phyloP scores from a whole-genome alignment of 2,888 invertebrate species.

The Capitulum mitella region DNA sequence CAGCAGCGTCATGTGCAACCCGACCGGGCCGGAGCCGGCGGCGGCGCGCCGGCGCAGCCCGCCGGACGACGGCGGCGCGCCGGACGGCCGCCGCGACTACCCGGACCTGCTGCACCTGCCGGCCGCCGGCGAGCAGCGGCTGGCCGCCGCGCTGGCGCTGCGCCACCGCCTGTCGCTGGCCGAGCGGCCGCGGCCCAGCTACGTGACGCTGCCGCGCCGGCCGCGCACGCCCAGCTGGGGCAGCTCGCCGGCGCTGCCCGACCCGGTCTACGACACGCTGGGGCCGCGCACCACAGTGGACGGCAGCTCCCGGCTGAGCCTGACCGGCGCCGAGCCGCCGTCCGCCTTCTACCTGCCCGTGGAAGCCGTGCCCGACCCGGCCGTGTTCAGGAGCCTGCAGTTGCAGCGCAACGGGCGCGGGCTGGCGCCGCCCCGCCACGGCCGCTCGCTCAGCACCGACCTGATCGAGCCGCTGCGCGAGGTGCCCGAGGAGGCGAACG shows the following conservation, averaged over 20 bases:
- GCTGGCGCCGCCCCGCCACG: not conserved
- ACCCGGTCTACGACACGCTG: constrained; percentile 81
- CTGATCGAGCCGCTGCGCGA: constrained; percentile 23
- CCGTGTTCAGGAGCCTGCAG: constrained; percentile 8
- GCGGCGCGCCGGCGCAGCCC: constrained; percentile 8
- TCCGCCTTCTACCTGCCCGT: constrained; percentile 31
- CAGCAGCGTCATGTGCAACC: constrained; percentile 51
- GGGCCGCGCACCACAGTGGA: constrained; percentile 80
- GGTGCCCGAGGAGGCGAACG: constrained; percentile 18
- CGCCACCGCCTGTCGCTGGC: constrained; percentile 25
- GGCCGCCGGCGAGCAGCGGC: constrained; percentile 27
- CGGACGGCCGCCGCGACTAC: constrained; percentile 46
- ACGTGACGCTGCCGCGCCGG: constrained; percentile 37
- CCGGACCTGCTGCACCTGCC: constrained; percentile 45
- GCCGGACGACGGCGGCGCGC: constrained; percentile 35
- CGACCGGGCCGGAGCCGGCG: constrained; percentile 38
- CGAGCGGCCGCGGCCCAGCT: constrained; percentile 36
- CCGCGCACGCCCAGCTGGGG: constrained; percentile 41
- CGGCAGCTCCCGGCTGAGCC: constrained; percentile 69
- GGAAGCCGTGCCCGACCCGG: constrained; percentile 24
- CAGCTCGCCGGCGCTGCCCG: constrained; percentile 23
- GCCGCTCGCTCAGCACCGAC: constrained; percentile 21
- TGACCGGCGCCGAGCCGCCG: constrained; percentile 49
- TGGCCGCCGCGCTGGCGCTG: constrained; percentile 31
- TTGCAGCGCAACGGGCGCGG: not conserved